These are phyloP conservation scores for Crotophaga sulcirostris DNA, from an alignment of 2,113 vertebrate species.

Conservation along the genomic window DNA sequence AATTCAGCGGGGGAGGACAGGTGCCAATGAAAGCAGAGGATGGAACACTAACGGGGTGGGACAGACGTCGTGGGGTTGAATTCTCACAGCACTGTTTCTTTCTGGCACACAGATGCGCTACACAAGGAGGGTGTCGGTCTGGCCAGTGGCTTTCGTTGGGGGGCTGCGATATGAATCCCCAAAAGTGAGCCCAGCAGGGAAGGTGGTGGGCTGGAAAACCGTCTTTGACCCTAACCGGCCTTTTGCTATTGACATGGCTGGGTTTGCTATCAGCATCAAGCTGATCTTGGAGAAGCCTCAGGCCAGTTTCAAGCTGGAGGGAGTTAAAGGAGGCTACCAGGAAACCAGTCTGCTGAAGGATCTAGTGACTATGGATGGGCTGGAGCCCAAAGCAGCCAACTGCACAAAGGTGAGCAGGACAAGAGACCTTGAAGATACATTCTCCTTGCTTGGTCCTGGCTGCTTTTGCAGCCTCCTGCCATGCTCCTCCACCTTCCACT, in stretches of 20 bases:
- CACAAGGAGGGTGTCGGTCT: conserved; percentile 85
- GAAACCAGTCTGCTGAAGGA: conserved; percentile 87
- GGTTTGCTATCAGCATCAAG: conserved; percentile 85
- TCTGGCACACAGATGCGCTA: conserved; percentile 82
- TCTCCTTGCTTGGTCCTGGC: background rate
- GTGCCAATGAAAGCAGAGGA: background rate
- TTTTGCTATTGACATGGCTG: conserved; percentile 90
- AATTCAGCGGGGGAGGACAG: background rate
- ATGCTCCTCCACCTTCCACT: background rate
- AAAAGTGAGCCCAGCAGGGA: conserved; percentile 81
- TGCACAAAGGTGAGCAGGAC: conserved; percentile 83
- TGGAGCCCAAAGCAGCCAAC: conserved; percentile 89
- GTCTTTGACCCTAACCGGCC: conserved; percentile 86
- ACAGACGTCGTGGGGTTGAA: rapidly evolving
- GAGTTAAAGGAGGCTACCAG: conserved; percentile 87
- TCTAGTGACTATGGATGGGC: conserved; percentile 82
- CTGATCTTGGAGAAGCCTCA: conserved; percentile 84
- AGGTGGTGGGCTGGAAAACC: conserved; percentile 87
- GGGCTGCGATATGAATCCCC: conserved; percentile 85
- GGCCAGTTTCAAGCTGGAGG: conserved; percentile 86
- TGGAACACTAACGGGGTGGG: background rate
- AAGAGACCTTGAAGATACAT: background rate
- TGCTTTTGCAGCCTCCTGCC: background rate
- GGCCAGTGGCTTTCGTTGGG: conserved; percentile 88
- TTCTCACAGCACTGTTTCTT: conserved; percentile 1